phyloP scores from a whole-genome alignment of 2,888 invertebrate species.

The Drosophila tanythrix region DNA sequence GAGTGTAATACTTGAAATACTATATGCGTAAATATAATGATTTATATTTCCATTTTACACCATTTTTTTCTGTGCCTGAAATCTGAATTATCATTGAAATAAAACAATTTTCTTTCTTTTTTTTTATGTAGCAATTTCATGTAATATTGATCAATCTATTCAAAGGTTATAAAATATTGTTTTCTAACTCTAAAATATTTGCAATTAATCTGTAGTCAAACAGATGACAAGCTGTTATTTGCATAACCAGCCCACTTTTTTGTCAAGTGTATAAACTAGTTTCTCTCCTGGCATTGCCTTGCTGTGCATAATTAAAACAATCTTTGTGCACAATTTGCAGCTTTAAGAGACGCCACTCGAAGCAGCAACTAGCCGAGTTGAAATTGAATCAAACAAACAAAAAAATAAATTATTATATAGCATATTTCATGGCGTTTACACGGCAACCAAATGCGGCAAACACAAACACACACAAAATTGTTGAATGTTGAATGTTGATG shows the following conservation, averaged over 20 bases:
- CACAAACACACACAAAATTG: slow-evolving; percentile 2
- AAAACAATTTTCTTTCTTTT: not conserved
- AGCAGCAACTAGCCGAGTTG: slow-evolving; percentile 4
- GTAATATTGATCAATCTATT: too few relatives aligned
- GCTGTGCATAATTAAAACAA: slow-evolving; percentile 54
- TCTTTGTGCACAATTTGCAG: slow-evolving; percentile 23
- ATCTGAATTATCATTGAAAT: not conserved
- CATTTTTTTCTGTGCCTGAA: too few relatives aligned
- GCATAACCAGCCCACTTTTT: not conserved
- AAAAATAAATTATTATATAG: slow-evolving; percentile 66
- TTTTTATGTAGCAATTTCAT: too few relatives aligned
- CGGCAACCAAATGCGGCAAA: slow-evolving; percentile 39
- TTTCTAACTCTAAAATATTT: not conserved
- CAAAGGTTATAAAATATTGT: too few relatives aligned
- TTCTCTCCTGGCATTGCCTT: slow-evolving; percentile 4
- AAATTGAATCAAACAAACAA: slow-evolving; percentile 50
- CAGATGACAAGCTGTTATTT: not conserved
- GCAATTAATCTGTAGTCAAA: not conserved
- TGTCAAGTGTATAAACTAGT: slow-evolving; percentile 32
- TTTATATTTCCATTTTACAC: not conserved
- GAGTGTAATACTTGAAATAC: not conserved
- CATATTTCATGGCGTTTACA: slow-evolving; percentile 71
- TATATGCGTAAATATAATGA: not conserved
- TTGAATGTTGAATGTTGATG: slow-evolving; percentile 67
- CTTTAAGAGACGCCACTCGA: slow-evolving; percentile 47